These are phyloP conservation scores for Gallinago paraguaiae DNA, from an alignment of 2,113 vertebrate genomes.

Conservation along the genomic window DNA sequence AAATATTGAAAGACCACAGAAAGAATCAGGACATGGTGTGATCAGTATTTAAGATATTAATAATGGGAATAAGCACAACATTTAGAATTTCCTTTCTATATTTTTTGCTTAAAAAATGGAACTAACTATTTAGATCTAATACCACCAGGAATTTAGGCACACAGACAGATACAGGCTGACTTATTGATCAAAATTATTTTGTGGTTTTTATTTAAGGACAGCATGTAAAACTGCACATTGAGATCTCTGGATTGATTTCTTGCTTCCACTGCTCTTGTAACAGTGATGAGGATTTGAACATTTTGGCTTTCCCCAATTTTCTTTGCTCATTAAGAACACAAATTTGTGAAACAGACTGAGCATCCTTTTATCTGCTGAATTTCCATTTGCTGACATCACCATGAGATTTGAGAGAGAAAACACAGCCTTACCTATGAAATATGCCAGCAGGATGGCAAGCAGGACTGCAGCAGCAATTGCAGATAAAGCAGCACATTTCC, in stretches of 20 bases:
- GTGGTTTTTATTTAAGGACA: not conserved
- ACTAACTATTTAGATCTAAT: not conserved
- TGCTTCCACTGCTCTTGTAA: not conserved
- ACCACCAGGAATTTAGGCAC: not conserved
- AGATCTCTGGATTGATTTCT: not conserved
- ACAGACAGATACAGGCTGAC: not conserved
- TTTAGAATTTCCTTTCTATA: not conserved
- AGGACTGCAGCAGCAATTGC: slow-evolving; percentile 93
- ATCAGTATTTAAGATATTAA: not conserved
- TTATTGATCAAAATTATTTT: not conserved
- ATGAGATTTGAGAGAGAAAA: not conserved
- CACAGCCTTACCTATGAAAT: slow-evolving; percentile 91
- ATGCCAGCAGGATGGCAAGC: slow-evolving; percentile 92
- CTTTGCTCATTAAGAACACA: not conserved
- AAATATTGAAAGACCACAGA: not conserved
- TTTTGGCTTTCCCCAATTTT: not conserved
- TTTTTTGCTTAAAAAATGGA: not conserved
- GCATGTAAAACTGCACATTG: not conserved
- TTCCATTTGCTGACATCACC: not conserved
- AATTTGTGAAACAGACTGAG: not conserved
- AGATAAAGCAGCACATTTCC: slow-evolving; percentile 96
- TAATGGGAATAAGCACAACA: not conserved
- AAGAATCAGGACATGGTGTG: not conserved
- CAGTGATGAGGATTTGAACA: not conserved
- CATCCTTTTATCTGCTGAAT: not conserved